phyloP scores from a whole-genome alignment of 2,113 vertebrate species.

The Cygnus atratus region DNA sequence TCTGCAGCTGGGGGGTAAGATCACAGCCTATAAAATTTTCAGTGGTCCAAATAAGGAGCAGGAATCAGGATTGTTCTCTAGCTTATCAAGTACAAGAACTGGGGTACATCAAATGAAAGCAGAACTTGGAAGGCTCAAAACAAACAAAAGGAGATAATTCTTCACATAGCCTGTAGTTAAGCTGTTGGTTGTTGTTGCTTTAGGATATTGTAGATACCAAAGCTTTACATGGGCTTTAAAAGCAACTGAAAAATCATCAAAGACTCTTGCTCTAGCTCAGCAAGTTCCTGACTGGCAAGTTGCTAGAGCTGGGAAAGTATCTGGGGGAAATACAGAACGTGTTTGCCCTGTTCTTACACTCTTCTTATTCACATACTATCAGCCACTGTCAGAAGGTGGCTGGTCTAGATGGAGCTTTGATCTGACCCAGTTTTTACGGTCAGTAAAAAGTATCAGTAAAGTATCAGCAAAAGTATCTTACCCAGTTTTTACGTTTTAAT shows the following conservation, averaged over 20 bases:
- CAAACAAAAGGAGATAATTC: background rate
- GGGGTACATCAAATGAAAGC: background rate
- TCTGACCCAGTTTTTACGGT: rapidly evolving
- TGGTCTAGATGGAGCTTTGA: background rate
- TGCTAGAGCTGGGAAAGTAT: background rate
- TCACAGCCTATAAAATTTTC: background rate
- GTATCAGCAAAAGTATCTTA: no score
- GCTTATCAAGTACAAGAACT: rapidly evolving
- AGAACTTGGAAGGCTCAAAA: background rate
- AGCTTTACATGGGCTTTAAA: background rate
- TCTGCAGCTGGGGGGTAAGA: background rate
- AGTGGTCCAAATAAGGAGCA: background rate
- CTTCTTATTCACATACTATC: background rate
- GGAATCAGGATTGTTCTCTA: background rate
- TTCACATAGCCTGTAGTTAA: background rate
- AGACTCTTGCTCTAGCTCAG: background rate
- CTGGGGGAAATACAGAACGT: background rate
- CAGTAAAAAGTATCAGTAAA: no score
- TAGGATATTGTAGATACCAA: background rate
- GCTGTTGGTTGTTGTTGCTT: background rate
- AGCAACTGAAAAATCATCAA: background rate
- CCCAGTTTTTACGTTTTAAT: background rate
- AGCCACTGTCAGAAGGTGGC: background rate
- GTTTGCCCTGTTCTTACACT: background rate
- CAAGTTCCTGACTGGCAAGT: background rate